These are phyloP conservation scores for Anseranas semipalmata DNA, from an alignment of 2,113 vertebrate species.

Conservation along the genomic window DNA sequence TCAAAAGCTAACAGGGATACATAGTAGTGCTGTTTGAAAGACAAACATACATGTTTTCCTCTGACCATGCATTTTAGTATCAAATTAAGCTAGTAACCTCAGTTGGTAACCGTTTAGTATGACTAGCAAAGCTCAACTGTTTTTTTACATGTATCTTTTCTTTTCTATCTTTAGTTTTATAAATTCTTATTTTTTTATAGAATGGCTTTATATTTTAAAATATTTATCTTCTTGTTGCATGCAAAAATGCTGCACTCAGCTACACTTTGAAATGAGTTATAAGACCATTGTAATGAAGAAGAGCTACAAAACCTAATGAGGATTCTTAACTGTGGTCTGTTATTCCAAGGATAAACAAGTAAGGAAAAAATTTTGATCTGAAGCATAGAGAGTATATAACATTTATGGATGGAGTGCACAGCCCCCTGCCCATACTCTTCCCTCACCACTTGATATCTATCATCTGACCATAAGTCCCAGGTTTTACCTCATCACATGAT, in stretches of 20 bases:
- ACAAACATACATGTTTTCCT: background rate
- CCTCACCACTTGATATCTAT: background rate
- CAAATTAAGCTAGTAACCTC: background rate
- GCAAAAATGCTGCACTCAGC: background rate
- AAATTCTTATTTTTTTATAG: background rate
- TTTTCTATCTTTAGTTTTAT: background rate
- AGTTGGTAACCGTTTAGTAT: background rate
- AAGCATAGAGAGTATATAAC: background rate
- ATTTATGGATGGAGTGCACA: background rate
- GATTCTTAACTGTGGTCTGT: background rate
- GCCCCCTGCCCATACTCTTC: background rate
- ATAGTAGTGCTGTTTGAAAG: background rate
- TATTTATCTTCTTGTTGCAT: background rate
- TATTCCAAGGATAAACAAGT: background rate
- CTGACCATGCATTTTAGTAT: background rate
- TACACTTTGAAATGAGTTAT: background rate
- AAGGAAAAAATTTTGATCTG: background rate
- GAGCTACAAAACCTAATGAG: background rate
- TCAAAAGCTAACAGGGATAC: background rate
- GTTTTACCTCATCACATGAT: background rate
- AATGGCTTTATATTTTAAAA: background rate
- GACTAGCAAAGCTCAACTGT: background rate
- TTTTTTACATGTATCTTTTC: rapidly evolving
- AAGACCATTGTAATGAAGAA: background rate
- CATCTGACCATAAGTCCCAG: too few species aligned